phyloP scores from a whole-genome alignment of 2,888 invertebrate genomes.

The Pilophorus perplexus region DNA sequence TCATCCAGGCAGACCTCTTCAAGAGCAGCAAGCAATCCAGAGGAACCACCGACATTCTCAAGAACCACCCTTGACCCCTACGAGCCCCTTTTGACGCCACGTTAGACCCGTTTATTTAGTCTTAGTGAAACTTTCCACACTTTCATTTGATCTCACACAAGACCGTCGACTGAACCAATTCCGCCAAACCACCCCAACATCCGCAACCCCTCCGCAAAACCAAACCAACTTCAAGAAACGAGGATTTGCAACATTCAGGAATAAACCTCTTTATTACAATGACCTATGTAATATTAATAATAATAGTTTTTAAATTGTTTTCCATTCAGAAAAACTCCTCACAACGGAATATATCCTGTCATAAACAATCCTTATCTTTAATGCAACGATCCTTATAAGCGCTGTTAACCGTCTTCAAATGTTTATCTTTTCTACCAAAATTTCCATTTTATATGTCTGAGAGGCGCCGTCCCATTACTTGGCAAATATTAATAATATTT shows the following conservation, averaged over 20 bases:
- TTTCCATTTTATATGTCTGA: conserved; percentile 6
- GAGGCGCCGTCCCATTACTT: conserved; percentile 36
- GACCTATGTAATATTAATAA: background rate
- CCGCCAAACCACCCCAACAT: too few relatives aligned
- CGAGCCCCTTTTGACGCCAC: too few relatives aligned
- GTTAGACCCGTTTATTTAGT: too few relatives aligned
- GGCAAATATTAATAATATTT: conserved; percentile 19
- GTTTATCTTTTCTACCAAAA: conserved; percentile 4
- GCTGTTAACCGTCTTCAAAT: conserved; percentile 14
- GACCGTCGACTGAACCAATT: too few relatives aligned
- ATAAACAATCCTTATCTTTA: conserved; percentile 5
- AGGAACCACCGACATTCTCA: too few relatives aligned
- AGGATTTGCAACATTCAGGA: conserved; percentile 17
- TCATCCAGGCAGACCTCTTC: too few relatives aligned
- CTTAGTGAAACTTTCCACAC: too few relatives aligned
- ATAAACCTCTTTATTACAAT: conserved; percentile 1
- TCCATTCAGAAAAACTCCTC: background rate
- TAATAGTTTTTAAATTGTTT: background rate
- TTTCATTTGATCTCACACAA: too few relatives aligned
- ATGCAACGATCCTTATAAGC: conserved; percentile 10
- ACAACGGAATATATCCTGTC: background rate
- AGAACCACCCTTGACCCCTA: too few relatives aligned
- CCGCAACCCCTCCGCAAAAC: conserved; percentile 10
- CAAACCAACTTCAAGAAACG: conserved; percentile 8
- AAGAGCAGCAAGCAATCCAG: too few relatives aligned